Evolutionary conservation across 2,797 vertebrate species (phyloP).

Genomic region (Epinephelus malabaricus): DNA sequence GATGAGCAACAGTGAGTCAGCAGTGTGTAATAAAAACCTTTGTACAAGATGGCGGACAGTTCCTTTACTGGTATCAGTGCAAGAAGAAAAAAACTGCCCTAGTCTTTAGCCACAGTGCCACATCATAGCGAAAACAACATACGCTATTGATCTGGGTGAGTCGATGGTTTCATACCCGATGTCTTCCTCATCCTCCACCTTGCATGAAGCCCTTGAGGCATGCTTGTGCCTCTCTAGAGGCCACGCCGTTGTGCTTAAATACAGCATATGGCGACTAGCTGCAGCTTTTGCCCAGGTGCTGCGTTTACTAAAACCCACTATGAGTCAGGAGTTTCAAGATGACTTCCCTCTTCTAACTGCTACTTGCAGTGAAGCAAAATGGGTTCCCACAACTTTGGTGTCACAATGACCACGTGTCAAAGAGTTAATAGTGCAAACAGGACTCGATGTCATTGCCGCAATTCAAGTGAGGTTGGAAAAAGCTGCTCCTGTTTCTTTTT

Average conservation of each 20-base stretch:
- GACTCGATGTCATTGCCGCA: not conserved
- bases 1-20: slow-evolving; percentile 65
- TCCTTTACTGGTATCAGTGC: slow-evolving; percentile 60
- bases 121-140: slow-evolving; percentile 70
- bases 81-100: not conserved
- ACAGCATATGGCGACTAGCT: slow-evolving; percentile 19
- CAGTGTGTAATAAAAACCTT: slow-evolving; percentile 30
- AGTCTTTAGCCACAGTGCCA: slow-evolving; percentile 42
- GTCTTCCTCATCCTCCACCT: slow-evolving; percentile 38
- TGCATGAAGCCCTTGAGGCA: slow-evolving; percentile 45
- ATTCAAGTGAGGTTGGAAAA: slow-evolving; percentile 12
- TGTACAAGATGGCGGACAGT: slow-evolving; percentile 45
- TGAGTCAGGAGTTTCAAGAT: slow-evolving; percentile 68
- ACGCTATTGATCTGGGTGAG: slow-evolving; percentile 60
- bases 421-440: slow-evolving; percentile 13
- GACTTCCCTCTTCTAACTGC: slow-evolving; percentile 56
- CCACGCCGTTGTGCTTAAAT: slow-evolving; percentile 15
- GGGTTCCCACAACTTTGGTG: slow-evolving; percentile 39
- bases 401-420: slow-evolving; percentile 44
- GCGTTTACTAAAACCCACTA: slow-evolving; percentile 65
- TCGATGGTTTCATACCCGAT: slow-evolving; percentile 59
- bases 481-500: not conserved
- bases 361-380: slow-evolving; percentile 53
- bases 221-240: slow-evolving; percentile 35
- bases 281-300: slow-evolving; percentile 60